Conservation (phyloP, 2,113 vertebrate genomes). For the Oceanites oceanicus region DNA sequence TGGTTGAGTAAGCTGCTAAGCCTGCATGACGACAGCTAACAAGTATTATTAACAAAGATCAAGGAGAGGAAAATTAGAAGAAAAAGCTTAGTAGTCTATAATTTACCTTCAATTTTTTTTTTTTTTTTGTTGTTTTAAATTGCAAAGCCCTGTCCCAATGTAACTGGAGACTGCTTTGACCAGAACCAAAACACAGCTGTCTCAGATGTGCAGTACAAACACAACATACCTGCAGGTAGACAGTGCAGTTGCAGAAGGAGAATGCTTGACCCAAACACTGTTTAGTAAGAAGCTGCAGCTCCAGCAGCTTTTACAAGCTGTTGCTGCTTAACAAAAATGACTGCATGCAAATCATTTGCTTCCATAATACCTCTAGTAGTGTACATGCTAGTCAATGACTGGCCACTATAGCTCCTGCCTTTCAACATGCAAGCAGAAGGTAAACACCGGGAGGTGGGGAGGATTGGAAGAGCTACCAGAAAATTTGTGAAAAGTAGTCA, state of each 20-base stretch:
- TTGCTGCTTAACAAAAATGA: not conserved
- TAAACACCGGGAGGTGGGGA: not conserved
- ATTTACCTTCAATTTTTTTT: not conserved
- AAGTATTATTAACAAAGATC: not conserved
- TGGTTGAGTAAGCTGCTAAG: not conserved
- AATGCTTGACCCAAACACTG: not conserved
- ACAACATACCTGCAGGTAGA: not conserved
- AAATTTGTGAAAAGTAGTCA: not conserved
- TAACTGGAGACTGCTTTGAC: not conserved
- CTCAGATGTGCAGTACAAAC: not conserved
- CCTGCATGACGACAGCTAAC: not conserved
- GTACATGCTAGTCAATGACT: not conserved
- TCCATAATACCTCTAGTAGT: not conserved
- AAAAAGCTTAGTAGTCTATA: not conserved
- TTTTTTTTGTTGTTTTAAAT: not conserved
- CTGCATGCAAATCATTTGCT: not conserved
- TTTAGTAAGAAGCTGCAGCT: not conserved
- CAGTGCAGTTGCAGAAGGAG: not conserved
- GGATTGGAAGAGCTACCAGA: not conserved
- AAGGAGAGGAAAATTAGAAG: not conserved
- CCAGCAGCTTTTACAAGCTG: not conserved
- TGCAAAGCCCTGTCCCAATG: not conserved
- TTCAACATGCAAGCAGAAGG: not conserved
- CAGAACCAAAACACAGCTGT: not conserved
- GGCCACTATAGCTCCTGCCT: not conserved